These are phyloP conservation scores for Mus minutoides DNA, from an alignment of 2,797 vertebrate genomes.

Conservation along the genomic window DNA sequence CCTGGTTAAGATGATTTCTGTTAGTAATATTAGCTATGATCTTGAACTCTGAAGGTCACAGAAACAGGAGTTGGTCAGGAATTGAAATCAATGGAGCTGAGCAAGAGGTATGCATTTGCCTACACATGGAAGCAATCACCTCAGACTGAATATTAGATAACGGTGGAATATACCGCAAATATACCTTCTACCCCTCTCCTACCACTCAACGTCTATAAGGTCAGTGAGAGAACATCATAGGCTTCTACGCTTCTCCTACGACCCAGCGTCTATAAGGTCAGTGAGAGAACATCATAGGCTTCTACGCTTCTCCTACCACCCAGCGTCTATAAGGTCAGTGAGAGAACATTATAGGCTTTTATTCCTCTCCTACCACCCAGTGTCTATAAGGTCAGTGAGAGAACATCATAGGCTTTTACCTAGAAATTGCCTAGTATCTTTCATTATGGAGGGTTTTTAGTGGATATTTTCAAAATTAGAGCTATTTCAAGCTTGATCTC, in stretches of 20 bases:
- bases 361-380: not conserved
- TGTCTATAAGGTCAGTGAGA: constrained; percentile 31
- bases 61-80: not conserved
- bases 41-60: constrained; percentile 39
- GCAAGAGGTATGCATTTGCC: not conserved
- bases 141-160: not conserved
- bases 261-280: not conserved
- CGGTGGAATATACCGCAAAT: not conserved
- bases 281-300: not conserved
- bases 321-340: not conserved
- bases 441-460: constrained; percentile 13
- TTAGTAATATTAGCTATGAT: not conserved
- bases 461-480: not conserved
- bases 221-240: constrained; percentile 6
- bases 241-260: not conserved
- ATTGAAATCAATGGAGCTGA: constrained; percentile 38
- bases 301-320: not conserved
- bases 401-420: not conserved
- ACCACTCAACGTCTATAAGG: not conserved
- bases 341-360: not conserved
- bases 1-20: constrained; percentile 38
- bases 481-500: not conserved
- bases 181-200: not conserved
- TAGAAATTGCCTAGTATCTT: not conserved
- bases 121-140: not conserved